Base-by-base conservation (phyloP, 1,140 invertebrate species). In the Papilio glaucus region DNA sequence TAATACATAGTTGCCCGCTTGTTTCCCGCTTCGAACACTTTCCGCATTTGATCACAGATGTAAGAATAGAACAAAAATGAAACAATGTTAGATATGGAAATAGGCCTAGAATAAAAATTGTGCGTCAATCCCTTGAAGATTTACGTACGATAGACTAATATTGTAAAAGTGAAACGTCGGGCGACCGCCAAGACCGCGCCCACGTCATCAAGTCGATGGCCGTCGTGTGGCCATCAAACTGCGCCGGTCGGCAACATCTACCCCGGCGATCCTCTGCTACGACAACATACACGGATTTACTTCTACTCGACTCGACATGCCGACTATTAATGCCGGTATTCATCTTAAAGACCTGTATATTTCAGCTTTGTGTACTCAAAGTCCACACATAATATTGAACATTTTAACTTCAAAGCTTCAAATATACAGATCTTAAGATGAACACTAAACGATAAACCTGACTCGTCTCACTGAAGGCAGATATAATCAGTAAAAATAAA, bases 21-120 rank as follows among this genome's bases (percentile, higher is more conserved):
- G 75, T 67, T 71, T 79, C 79, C 81, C 75, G 87, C 88, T 88
- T 89, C n/a, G 74, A 77, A 86, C 86, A 89, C 87, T 85, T 87
- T 86, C 80, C 81, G 85, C 82, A 86, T 84, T 87, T 85, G 75
- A 77, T 84, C 83, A 89, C 85, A 79, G 73, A 68, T 79, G 74
- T 86, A 81, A 79, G 79, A 72, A 83, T 85, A 88, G 72, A 60
- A n/a, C n/a, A 74, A 76, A 75, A 72, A 74, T 83, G 75, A 76
- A 74, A 83, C 76, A 72, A 77, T 24, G 76, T 79, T 78, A 79
- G 76, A n/a, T n/a, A 78, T 80, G 75, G 78, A 75, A 84, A 85
- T 84, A 88, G 83, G 83, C 85, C 83, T 85, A 73, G 76, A 78
- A 21, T 0, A 39, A 39, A n/a, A 38, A 12, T 61, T 63, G 37